These are phyloP conservation scores for Diaperis boleti DNA, from an alignment of 2,888 invertebrate genomes.

Conservation along the genomic window DNA sequence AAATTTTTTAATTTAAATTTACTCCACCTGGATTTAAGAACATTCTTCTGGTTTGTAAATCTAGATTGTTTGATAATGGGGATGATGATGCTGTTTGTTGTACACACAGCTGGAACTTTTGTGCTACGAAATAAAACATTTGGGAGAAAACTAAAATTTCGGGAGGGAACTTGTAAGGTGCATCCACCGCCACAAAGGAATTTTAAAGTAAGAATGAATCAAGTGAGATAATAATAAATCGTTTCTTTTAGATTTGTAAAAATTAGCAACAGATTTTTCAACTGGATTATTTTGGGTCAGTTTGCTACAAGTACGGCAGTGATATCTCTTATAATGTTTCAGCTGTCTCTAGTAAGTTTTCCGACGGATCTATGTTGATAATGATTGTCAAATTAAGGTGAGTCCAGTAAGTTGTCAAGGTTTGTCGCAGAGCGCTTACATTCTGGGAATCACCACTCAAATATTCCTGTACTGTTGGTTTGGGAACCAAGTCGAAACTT, in stretches of 20 bases:
- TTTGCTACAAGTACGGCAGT: not conserved
- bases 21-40: no score
- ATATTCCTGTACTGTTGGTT: constrained; percentile 2
- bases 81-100: not conserved
- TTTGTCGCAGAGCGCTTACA: not conserved
- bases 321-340: not conserved
- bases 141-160: not conserved
- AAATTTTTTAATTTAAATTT: no score
- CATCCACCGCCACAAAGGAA: not conserved
- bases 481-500: not conserved
- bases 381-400: no score
- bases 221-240: not conserved
- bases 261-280: not conserved
- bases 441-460: not conserved
- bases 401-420: not conserved
- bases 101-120: not conserved
- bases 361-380: no score
- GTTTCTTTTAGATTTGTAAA: not conserved
- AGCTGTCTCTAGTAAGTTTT: not conserved
- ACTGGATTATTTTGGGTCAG: not conserved
- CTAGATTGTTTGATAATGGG: not conserved
- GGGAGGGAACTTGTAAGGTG: not conserved
- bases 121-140: not conserved
- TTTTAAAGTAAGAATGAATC: not conserved
- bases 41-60: no score